Evolutionary conservation across 1,140 invertebrate species (phyloP).

Genomic region (Dendroctonus valens): DNA sequence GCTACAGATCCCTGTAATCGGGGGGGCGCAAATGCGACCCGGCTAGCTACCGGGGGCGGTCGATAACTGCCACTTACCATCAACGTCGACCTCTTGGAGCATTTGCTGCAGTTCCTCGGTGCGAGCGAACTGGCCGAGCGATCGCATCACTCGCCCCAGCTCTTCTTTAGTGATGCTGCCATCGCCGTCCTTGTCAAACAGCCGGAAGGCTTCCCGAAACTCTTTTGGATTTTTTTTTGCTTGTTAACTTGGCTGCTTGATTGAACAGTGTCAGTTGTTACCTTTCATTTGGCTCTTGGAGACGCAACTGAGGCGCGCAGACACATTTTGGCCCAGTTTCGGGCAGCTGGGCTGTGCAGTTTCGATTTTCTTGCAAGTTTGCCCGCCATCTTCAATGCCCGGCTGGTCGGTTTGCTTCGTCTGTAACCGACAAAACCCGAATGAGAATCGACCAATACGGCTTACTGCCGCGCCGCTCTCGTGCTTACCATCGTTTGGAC

Average conservation of each 20-base stretch:
- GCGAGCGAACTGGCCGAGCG: conserved; percentile 78
- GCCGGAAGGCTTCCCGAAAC: conserved; percentile 82
- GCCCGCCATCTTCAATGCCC: conserved; percentile 13
- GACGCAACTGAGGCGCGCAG: conserved; percentile 56
- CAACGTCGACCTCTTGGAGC: conserved; percentile 87
- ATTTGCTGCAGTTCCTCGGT: conserved; percentile 82
- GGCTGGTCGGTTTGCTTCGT: conserved; percentile 21
- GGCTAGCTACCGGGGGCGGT: too few species aligned
- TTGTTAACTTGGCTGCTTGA: too few species aligned
- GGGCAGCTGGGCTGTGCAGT: background rate
- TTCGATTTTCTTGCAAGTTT: conserved; percentile 9
- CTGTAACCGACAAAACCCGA: background rate
- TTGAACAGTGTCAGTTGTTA: too few species aligned
- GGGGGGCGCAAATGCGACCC: too few species aligned
- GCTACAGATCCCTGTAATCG: too few species aligned
- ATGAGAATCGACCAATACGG: too few species aligned
- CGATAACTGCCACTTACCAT: conserved; percentile 59
- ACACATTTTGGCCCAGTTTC: conserved; percentile 8
- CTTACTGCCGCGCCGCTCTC: too few species aligned
- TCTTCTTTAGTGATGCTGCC: conserved; percentile 86
- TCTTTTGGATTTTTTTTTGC: too few species aligned
- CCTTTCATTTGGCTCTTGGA: conserved; percentile 77
- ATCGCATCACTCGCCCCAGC: conserved; percentile 79
- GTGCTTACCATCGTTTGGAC: too few species aligned
- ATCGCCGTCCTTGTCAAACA: conserved; percentile 87